These are phyloP conservation scores for Mionectes macconnelli DNA, from an alignment of 2,113 vertebrate genomes.

Conservation along the genomic window DNA sequence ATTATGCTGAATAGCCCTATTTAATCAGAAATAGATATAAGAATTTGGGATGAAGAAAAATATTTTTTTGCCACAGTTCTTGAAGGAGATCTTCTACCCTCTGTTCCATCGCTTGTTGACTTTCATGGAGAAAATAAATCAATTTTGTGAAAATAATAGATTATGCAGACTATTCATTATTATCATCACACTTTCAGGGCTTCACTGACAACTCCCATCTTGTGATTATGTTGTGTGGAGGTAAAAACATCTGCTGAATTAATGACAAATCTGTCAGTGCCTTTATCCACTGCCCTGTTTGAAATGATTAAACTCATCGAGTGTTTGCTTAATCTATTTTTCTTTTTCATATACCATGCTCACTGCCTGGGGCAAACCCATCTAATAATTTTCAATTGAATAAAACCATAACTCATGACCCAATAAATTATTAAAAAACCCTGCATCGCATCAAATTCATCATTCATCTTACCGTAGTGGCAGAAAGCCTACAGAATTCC, in stretches of 20 bases:
- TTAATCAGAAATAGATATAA: neutral
- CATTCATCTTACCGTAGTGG: conserved; percentile 66
- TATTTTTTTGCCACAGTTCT: neutral
- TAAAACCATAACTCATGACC: conserved; percentile 80
- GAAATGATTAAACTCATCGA: conserved; percentile 76
- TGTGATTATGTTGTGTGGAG: conserved; percentile 66
- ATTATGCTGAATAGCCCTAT: neutral
- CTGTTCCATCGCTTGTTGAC: neutral
- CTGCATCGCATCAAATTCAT: conserved; percentile 65
- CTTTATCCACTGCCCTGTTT: conserved; percentile 66
- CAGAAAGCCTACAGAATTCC: conserved; percentile 68
- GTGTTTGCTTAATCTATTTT: conserved; percentile 80
- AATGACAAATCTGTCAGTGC: conserved; percentile 67
- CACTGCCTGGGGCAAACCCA: conserved; percentile 71
- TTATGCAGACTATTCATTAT: conserved; percentile 43
- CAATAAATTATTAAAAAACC: conserved; percentile 79
- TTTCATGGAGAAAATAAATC: conserved; percentile 8
- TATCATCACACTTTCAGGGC: conserved; percentile 38
- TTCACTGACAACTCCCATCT: conserved; percentile 55
- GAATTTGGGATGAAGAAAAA: neutral
- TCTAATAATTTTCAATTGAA: conserved; percentile 81
- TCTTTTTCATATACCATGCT: conserved; percentile 65
- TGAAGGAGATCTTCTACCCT: neutral
- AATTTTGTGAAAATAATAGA: conserved; percentile 46
- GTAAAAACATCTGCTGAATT: conserved; percentile 70